Evolutionary conservation across 2,888 invertebrate species (phyloP).

Genomic region (Aromia moschata): DNA sequence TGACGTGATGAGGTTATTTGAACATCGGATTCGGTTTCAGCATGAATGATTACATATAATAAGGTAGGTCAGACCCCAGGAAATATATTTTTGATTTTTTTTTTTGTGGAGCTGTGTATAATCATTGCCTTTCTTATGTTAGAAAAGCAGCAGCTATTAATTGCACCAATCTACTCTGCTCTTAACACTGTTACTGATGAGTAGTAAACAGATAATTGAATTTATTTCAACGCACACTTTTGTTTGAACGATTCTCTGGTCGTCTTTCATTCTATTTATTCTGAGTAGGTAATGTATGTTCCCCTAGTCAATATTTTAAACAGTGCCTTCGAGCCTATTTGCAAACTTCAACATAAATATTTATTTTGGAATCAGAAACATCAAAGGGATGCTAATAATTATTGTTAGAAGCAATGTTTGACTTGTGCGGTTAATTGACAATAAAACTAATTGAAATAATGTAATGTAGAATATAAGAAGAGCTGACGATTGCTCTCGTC

Average conservation of each 20-base stretch:
- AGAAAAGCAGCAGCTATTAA: not conserved
- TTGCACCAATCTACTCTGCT: not conserved
- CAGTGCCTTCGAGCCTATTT: conserved; percentile 51
- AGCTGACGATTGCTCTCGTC: conserved; percentile 8
- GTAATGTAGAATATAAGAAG: conserved; percentile 9
- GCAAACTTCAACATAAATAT: conserved; percentile 58
- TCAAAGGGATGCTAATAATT: conserved; percentile 40
- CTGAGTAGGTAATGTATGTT: conserved; percentile 33
- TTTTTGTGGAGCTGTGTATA: too few relatives aligned
- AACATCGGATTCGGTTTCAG: too few relatives aligned
- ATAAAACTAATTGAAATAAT: conserved; percentile 23
- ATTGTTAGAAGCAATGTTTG: conserved; percentile 39
- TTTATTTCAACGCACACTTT: conserved; percentile 23
- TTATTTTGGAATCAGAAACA: conserved; percentile 54
- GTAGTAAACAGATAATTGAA: conserved; percentile 20
- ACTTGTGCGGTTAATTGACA: conserved; percentile 22
- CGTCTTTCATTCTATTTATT: conserved; percentile 35
- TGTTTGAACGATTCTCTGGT: conserved; percentile 28
- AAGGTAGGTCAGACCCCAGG: too few relatives aligned
- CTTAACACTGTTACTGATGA: conserved; percentile 2
- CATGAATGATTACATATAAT: too few relatives aligned
- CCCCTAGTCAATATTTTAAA: conserved; percentile 47
- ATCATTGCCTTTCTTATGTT: conserved; percentile 8
- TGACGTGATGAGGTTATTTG: too few relatives aligned
- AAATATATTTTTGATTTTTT: too few relatives aligned